These are phyloP conservation scores for Brachypodius melanocephalos DNA, from an alignment of 2,113 vertebrate genomes.

Conservation along the genomic window DNA sequence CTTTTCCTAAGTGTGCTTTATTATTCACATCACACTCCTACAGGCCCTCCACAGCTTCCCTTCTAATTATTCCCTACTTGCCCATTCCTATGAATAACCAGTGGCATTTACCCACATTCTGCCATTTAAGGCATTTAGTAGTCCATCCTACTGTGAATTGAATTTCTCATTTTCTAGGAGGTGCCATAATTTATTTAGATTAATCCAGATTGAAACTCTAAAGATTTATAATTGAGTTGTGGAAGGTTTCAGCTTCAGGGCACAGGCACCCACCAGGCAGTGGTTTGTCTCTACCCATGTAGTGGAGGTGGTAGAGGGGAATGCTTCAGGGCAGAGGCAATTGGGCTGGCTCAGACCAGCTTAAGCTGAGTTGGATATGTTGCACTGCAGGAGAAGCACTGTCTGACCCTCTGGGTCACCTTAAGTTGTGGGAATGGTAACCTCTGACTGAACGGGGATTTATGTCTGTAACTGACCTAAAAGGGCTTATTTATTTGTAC, in stretches of 20 bases:
- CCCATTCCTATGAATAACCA: slow-evolving; percentile 28
- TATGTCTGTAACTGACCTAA: background rate
- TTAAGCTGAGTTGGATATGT: background rate
- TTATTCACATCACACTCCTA: slow-evolving; percentile 50
- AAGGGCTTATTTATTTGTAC: background rate
- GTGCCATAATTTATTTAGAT: background rate
- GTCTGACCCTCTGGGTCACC: background rate
- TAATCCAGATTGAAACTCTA: background rate
- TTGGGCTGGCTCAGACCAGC: background rate
- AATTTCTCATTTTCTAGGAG: background rate
- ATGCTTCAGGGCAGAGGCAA: background rate
- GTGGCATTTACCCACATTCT: slow-evolving; percentile 41
- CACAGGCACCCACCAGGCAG: background rate
- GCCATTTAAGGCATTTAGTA: slow-evolving; percentile 27
- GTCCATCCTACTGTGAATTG: background rate
- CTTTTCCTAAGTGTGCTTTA: slow-evolving; percentile 32
- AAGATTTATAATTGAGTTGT: background rate
- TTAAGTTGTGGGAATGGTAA: background rate
- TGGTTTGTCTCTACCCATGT: background rate
- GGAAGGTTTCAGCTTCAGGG: background rate
- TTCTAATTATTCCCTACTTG: slow-evolving; percentile 48
- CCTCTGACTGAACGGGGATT: background rate
- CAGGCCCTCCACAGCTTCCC: slow-evolving; percentile 14
- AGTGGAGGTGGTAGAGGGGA: background rate
- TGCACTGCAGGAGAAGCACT: background rate